Evolutionary conservation across 2,113 vertebrate species (phyloP).

Genomic region (Lasiurus borealis): DNA sequence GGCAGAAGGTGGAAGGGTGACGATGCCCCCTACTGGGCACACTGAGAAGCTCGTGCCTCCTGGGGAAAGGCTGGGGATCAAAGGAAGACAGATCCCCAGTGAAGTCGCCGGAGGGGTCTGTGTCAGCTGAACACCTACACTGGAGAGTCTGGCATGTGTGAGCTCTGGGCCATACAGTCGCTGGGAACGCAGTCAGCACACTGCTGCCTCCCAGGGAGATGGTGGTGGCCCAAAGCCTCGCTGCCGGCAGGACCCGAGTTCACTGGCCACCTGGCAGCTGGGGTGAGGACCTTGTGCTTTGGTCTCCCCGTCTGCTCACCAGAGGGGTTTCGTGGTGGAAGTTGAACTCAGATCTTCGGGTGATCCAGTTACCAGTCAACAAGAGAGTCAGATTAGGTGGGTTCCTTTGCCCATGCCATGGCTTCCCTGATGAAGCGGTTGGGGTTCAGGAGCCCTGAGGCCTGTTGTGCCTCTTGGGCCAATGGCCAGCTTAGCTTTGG

Average conservation of each 20-base stretch:
- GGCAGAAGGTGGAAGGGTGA: conserved; percentile 64
- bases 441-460: neutral
- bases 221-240: neutral
- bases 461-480: neutral
- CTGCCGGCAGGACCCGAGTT: neutral
- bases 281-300: neutral
- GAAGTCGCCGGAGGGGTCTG: neutral
- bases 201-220: neutral
- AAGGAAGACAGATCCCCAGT: neutral
- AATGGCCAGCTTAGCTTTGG: neutral
- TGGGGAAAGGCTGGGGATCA: neutral
- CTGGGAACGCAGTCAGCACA: neutral
- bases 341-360: neutral
- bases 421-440: neutral
- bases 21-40: conserved; percentile 78
- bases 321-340: neutral
- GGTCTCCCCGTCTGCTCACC: neutral
- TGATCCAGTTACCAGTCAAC: neutral
- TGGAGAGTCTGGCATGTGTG: neutral
- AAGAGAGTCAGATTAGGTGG: neutral
- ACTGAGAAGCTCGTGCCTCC: neutral
- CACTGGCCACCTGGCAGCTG: neutral
- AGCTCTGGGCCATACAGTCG: neutral
- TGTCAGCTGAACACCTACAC: neutral
- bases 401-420: neutral